Evolutionary conservation across 1,140 invertebrate species (phyloP), one percentile per base, ranked within the genome.

Genomic region (Pomacea maculata): DNA sequence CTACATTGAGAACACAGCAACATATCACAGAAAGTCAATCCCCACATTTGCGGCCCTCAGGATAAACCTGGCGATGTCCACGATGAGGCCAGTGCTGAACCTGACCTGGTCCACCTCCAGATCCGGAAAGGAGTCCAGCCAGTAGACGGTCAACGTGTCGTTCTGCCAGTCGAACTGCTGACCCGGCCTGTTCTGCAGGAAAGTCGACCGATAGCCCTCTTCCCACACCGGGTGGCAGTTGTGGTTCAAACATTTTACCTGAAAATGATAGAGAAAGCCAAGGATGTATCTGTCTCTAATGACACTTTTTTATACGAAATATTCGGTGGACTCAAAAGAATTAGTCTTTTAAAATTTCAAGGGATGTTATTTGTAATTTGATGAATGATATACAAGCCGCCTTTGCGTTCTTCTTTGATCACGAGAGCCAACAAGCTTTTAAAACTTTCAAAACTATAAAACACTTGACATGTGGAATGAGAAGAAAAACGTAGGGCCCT

Each of bases 161-260:
- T 71, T 82, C 64, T 78, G n/a, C 84, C 84, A 85, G 61, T 79
- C 79, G 52, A 85, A 85, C n/a, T 63, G n/a, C 25, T n/a, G 57
- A 0, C 82, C 84, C 61, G 81, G 81, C 54, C 65, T 70, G 67
- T 84, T 84, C 57, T 82, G 75, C 67, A 65, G 67, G 34, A 81
- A 64, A 19, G 55, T 73, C 4, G 81, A 80, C 1, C 73, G 73
- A 55, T 84, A 84, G 21, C 76, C 67, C 17, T 76, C 75, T 54
- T 83, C 76, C 83, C 83, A 84, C 25, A 81, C 82, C 45, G 83
- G 83, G 72, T 84, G 83, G 71, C 83, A 84, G 72, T 84, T 84
- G 55, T 83, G 81, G 65, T 83, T 84, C 15, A 83, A 73, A 65
- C 83, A 84, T 25, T 81, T 83, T 11, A 84, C 83, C 78, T 84